A percentile compares a stretch with the other conserved stretches of the same genome.
Conservation (phyloP, 2,888 invertebrate species). For the Thecophora atra region DNA sequence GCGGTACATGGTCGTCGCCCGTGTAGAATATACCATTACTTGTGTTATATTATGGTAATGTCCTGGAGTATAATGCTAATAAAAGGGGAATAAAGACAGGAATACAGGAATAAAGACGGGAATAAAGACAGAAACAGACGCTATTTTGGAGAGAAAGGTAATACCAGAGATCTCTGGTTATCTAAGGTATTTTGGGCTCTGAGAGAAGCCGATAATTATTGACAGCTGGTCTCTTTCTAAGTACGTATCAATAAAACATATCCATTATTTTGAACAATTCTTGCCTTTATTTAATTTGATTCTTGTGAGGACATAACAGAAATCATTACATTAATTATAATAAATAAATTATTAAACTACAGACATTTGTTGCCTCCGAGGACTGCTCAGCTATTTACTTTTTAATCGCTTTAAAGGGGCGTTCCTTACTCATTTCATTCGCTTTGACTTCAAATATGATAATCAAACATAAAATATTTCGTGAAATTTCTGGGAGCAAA, state of each 20-base stretch:
- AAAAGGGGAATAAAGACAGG: too few species aligned
- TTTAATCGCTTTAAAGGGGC: background rate
- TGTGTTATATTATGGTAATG: too few species aligned
- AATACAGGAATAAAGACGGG: too few species aligned
- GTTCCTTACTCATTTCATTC: slow-evolving; percentile 4
- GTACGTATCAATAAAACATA: background rate
- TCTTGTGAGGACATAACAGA: slow-evolving; percentile 47
- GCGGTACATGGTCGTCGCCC: too few species aligned
- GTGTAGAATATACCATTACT: too few species aligned
- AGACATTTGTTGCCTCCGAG: slow-evolving; percentile 36
- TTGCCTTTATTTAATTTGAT: slow-evolving; percentile 24
- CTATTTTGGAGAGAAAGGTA: too few species aligned
- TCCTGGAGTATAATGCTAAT: too few species aligned
- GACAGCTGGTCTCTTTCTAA: too few species aligned
- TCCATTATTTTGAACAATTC: background rate
- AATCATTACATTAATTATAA: slow-evolving; percentile 56
- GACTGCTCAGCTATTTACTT: background rate
- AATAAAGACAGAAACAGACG: too few species aligned
- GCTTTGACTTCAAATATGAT: slow-evolving; percentile 40
- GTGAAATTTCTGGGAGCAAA: slow-evolving; percentile 24
- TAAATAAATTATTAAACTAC: slow-evolving; percentile 57
- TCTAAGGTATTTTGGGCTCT: too few species aligned
- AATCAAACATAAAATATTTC: slow-evolving; percentile 44
- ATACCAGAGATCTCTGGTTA: too few species aligned
- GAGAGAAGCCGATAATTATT: too few species aligned